Evolutionary conservation across 2,888 invertebrate species (phyloP).

Genomic region (Frankliniella fusca): DNA sequence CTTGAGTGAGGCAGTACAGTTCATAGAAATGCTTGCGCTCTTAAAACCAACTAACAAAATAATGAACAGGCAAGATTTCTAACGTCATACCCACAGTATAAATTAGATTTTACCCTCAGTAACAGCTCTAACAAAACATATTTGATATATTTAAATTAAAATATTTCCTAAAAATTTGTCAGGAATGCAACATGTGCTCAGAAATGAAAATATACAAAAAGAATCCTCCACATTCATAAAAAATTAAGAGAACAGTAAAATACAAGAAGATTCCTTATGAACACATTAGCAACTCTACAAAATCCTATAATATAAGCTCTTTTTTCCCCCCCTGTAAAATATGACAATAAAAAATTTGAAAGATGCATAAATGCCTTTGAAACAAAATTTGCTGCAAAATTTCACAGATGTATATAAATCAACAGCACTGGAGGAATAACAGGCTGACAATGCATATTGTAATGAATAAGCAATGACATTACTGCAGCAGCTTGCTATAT

Average conservation of each 20-base stretch:
- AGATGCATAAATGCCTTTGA: not conserved
- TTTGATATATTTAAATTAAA: not conserved
- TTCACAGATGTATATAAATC: no score
- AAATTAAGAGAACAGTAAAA: not conserved
- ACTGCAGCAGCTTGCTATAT: no score
- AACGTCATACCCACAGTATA: not conserved
- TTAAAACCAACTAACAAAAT: not conserved
- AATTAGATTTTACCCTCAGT: not conserved
- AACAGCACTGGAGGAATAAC: no score
- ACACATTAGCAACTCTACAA: not conserved
- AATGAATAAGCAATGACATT: no score
- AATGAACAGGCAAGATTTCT: not conserved
- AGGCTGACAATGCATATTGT: no score
- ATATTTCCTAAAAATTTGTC: not conserved
- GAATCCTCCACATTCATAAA: not conserved
- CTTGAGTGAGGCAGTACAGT: not conserved
- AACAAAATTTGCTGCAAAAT: no score
- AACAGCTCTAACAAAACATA: not conserved
- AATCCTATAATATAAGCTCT: not conserved
- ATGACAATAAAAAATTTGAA: not conserved
- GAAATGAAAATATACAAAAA: not conserved
- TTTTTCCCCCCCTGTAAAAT: not conserved
- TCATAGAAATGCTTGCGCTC: not conserved
- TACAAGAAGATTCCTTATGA: not conserved
- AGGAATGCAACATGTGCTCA: not conserved